These are phyloP conservation scores for Rutpela maculata DNA, from an alignment of 2,888 invertebrate genomes.

Conservation along the genomic window DNA sequence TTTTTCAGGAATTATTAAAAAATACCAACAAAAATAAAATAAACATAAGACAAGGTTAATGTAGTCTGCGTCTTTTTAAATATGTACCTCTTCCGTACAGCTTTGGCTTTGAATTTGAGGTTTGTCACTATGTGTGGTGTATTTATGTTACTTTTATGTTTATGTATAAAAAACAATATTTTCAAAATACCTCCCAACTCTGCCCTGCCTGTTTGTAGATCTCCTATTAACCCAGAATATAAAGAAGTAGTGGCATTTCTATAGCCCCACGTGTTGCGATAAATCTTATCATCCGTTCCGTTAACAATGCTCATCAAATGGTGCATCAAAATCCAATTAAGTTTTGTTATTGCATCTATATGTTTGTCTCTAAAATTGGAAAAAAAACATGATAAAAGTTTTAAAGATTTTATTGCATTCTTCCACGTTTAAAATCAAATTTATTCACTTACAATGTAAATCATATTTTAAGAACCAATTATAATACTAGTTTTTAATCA, in stretches of 20 bases:
- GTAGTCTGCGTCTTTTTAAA: too few relatives aligned
- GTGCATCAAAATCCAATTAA: slow-evolving; percentile 77
- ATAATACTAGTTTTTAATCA: too few relatives aligned
- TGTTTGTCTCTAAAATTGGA: slow-evolving; percentile 66
- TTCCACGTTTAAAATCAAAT: too few relatives aligned
- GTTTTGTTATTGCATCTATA: slow-evolving; percentile 75
- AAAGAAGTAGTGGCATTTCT: slow-evolving; percentile 72
- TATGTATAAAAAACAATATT: not conserved
- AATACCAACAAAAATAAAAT: too few relatives aligned
- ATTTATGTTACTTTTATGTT: too few relatives aligned
- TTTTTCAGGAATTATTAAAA: too few relatives aligned
- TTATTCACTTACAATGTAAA: too few relatives aligned
- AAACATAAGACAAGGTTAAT: too few relatives aligned
- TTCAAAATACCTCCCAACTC: slow-evolving; percentile 77
- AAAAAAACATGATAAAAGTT: not conserved
- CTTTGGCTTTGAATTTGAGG: too few relatives aligned
- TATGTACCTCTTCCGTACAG: too few relatives aligned
- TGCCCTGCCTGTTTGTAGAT: slow-evolving; percentile 75
- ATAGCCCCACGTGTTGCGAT: slow-evolving; percentile 78
- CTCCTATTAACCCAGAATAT: slow-evolving; percentile 79
- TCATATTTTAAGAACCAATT: too few relatives aligned
- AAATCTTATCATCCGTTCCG: slow-evolving; percentile 74
- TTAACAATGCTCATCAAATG: slow-evolving; percentile 77
- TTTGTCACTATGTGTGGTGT: too few relatives aligned
- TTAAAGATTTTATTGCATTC: not conserved